phyloP scores from a whole-genome alignment of 2,888 invertebrate species.

The Elysia crispata region DNA sequence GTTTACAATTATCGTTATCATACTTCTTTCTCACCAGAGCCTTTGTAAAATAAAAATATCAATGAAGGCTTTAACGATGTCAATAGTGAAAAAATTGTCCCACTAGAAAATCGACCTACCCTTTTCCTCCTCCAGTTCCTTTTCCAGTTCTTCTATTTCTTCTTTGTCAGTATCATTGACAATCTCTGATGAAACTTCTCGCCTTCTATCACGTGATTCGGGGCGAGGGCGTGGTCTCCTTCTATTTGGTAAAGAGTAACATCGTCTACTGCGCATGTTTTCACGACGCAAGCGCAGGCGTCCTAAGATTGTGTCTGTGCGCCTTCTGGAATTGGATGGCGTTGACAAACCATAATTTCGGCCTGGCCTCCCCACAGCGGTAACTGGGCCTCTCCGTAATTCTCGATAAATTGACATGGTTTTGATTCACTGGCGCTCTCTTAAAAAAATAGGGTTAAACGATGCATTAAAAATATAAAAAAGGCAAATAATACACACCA shows the following conservation, averaged over 20 bases:
- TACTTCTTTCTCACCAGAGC: too few relatives aligned
- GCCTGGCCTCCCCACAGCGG: not conserved
- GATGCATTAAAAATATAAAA: too few relatives aligned
- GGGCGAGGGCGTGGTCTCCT: not conserved
- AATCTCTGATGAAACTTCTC: not conserved
- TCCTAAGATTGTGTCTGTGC: not conserved
- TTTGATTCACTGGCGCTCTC: not conserved
- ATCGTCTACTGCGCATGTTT: not conserved
- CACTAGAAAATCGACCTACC: not conserved
- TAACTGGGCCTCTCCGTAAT: conserved; percentile 21
- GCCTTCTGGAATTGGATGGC: not conserved
- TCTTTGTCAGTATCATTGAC: not conserved
- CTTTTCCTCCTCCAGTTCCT: conserved; percentile 4
- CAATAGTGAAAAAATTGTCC: too few relatives aligned
- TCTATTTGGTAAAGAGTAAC: not conserved
- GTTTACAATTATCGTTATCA: not conserved
- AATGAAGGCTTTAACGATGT: too few relatives aligned
- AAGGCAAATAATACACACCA: too few relatives aligned
- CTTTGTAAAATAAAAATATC: too few relatives aligned
- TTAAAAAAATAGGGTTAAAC: too few relatives aligned
- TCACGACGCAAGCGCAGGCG: not conserved
- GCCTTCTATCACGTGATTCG: not conserved
- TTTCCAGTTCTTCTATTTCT: conserved; percentile 19
- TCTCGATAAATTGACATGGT: conserved; percentile 33
- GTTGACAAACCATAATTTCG: conserved; percentile 6